Percentiles rank a stretch among this genome's conserved stretches.
phyloP scores from a whole-genome alignment of 2,888 invertebrate genomes.

The Drosophila cognata region DNA sequence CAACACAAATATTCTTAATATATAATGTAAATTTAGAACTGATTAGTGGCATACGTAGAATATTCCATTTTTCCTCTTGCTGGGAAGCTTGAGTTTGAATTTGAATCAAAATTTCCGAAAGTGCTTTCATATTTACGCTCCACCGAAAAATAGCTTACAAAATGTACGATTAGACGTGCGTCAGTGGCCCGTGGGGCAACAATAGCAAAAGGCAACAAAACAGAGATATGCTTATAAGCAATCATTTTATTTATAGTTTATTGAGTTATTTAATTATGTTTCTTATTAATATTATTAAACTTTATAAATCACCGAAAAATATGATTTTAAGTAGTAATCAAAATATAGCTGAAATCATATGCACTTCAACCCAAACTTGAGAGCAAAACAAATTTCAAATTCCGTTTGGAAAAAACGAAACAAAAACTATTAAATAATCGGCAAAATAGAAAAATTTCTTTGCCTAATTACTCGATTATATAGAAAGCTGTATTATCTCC shows the following conservation, averaged over 20 bases:
- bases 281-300: neutral
- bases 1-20: no score
- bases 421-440: neutral
- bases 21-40: neutral
- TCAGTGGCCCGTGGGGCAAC: neutral
- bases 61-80: neutral
- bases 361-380: neutral
- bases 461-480: neutral
- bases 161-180: neutral
- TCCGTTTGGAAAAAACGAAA: neutral
- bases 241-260: neutral
- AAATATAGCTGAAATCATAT: neutral
- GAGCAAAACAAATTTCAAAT: neutral
- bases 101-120: neutral
- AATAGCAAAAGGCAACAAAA: neutral
- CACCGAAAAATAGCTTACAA: neutral
- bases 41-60: neutral
- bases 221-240: neutral
- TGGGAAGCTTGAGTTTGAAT: slow-evolving; percentile 21
- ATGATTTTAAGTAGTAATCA: neutral
- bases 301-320: neutral
- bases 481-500: slow-evolving; percentile 13
- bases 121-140: neutral
- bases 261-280: neutral
- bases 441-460: neutral